Percentiles rank a stretch among this genome's conserved stretches.
Conservation (phyloP, 2,797 vertebrate genomes). For the Coregonus suidteri region DNA sequence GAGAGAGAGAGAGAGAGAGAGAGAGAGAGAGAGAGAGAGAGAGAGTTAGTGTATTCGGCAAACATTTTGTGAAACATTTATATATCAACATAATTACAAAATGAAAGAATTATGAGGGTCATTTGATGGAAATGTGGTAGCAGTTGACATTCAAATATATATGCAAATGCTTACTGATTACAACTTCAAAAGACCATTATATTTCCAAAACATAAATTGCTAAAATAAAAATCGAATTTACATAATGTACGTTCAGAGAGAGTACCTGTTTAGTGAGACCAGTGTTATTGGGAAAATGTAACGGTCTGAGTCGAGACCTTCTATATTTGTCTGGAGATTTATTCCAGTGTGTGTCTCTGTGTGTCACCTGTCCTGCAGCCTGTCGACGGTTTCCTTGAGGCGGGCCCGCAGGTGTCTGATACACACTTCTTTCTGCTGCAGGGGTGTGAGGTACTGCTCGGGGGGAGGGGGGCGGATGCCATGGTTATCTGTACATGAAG, state of each 20-base stretch:
- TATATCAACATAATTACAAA: neutral
- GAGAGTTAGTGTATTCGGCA: neutral
- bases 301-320: too few relatives aligned
- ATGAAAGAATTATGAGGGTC: neutral
- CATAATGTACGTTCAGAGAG: neutral
- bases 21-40: too few relatives aligned
- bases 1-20: too few relatives aligned
- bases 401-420: conserved; percentile 92
- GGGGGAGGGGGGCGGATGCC: conserved; percentile 94
- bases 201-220: conserved; percentile 5
- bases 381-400: conserved; percentile 89
- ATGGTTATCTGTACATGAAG: conserved; percentile 95
- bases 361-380: conserved; percentile 90
- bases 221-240: neutral
- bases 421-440: conserved; percentile 98
- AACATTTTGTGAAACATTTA: neutral
- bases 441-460: conserved; percentile 96
- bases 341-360: neutral
- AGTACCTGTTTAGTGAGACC: neutral
- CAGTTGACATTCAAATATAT: conserved; percentile 10
- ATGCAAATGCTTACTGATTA: neutral
- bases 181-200: neutral
- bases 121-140: too few relatives aligned
- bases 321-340: neutral
- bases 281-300: neutral